A percentile compares a stretch with the other conserved stretches of the same genome.
These are phyloP conservation scores for Podabrus alpinus DNA, from an alignment of 2,888 invertebrate genomes.

Conservation along the genomic window DNA sequence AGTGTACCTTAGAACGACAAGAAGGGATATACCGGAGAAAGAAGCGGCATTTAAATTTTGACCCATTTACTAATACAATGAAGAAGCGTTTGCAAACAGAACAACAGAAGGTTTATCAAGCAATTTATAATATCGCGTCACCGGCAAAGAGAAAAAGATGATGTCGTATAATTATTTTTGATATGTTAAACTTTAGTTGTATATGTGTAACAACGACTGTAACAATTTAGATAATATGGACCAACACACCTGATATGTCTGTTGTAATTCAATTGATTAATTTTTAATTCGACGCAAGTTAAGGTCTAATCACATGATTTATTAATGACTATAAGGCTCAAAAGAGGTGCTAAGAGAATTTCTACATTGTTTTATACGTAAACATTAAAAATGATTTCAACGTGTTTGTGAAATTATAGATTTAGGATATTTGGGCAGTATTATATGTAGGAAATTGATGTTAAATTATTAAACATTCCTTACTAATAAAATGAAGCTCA, in stretches of 20 bases:
- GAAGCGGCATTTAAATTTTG: constrained; percentile 68
- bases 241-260: neutral
- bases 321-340: neutral
- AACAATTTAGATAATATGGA: neutral
- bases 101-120: constrained; percentile 59
- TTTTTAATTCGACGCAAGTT: neutral
- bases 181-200: neutral
- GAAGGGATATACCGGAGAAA: constrained; percentile 73
- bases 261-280: neutral
- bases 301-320: neutral
- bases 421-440: neutral
- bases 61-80: constrained; percentile 73
- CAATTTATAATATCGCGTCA: constrained; percentile 52
- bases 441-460: neutral
- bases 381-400: neutral
- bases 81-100: constrained; percentile 57
- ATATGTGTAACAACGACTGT: neutral
- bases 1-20: constrained; percentile 51
- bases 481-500: neutral
- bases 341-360: neutral
- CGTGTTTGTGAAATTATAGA: neutral
- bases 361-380: neutral
- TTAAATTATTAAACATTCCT: neutral
- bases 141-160: constrained; percentile 40
- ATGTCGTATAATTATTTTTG: constrained; percentile 10